These are phyloP conservation scores for Stenoptilia bipunctidactyla DNA, from an alignment of 2,888 invertebrate species.

Conservation along the genomic window DNA sequence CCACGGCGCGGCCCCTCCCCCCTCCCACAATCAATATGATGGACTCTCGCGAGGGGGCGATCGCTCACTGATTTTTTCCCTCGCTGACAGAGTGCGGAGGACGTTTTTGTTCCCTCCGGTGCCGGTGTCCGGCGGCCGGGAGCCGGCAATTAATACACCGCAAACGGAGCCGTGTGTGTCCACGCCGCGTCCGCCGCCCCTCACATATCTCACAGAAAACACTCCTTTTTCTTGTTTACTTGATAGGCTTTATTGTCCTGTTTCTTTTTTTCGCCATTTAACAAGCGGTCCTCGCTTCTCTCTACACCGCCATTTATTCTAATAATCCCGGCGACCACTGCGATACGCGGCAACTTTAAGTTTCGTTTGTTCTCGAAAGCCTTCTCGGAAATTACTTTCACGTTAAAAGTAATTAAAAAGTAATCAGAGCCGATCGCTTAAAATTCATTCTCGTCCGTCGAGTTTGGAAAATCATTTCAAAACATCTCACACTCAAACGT, in stretches of 20 bases:
- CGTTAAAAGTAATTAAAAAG: conserved; percentile 62
- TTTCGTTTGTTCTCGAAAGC: not conserved
- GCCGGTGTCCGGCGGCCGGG: conserved; percentile 45
- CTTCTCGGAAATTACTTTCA: not conserved
- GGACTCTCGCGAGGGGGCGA: conserved; percentile 71
- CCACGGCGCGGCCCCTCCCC: conserved; percentile 69
- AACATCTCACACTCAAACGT: conserved; percentile 62
- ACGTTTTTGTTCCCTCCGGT: conserved; percentile 63
- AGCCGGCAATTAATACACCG: conserved; percentile 64
- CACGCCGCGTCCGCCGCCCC: conserved; percentile 6
- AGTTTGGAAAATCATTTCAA: conserved; percentile 46
- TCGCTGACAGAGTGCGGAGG: conserved; percentile 68
- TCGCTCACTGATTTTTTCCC: conserved; percentile 73
- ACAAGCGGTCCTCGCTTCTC: not conserved
- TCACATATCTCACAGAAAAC: conserved; percentile 19
- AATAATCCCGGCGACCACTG: not conserved
- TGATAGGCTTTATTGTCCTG: conserved; percentile 28
- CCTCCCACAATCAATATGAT: conserved; percentile 74
- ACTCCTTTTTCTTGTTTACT: conserved; percentile 48
- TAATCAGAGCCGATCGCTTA: conserved; percentile 58
- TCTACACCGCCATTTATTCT: not conserved
- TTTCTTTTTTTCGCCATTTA: conserved; percentile 5
- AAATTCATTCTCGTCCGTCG: conserved; percentile 54
- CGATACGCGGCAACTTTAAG: not conserved
- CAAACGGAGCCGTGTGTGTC: conserved; percentile 16